Percentiles rank a stretch among this genome's conserved stretches.
Conservation (phyloP, 2,113 vertebrate genomes). For the Struthio camelus region DNA sequence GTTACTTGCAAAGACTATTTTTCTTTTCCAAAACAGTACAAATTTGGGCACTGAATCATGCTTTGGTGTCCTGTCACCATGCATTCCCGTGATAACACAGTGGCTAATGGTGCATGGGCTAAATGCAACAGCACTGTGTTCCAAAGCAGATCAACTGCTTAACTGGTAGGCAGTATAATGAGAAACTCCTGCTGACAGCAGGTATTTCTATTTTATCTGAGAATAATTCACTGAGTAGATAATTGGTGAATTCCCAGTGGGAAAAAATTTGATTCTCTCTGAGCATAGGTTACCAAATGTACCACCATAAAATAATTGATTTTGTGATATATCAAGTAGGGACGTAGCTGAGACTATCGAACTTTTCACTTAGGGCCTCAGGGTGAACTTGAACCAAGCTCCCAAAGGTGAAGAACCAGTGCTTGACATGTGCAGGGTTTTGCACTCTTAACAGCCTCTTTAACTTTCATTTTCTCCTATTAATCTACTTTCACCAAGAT, state of each 20-base stretch:
- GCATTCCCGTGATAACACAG: constrained; percentile 18
- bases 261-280: constrained; percentile 75
- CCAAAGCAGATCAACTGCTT: background rate
- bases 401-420: constrained; percentile 76
- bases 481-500: constrained; percentile 76
- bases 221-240: constrained; percentile 76
- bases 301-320: constrained; percentile 82
- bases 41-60: constrained; percentile 48
- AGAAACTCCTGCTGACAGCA: constrained; percentile 71
- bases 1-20: background rate
- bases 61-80: constrained; percentile 34
- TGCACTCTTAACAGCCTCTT: constrained; percentile 71
- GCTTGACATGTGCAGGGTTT: constrained; percentile 65
- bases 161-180: constrained; percentile 39
- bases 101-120: constrained; percentile 28
- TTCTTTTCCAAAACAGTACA: constrained; percentile 27
- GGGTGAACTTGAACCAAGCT: constrained; percentile 77
- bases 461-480: constrained; percentile 77
- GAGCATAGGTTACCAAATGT: constrained; percentile 79
- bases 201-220: constrained; percentile 74
- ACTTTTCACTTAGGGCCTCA: constrained; percentile 80
- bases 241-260: constrained; percentile 78
- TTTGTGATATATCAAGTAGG: constrained; percentile 78
- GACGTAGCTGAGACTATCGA: constrained; percentile 72
- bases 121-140: background rate